Conservation (phyloP, 2,888 invertebrate genomes). For the Andrena bicolor region DNA sequence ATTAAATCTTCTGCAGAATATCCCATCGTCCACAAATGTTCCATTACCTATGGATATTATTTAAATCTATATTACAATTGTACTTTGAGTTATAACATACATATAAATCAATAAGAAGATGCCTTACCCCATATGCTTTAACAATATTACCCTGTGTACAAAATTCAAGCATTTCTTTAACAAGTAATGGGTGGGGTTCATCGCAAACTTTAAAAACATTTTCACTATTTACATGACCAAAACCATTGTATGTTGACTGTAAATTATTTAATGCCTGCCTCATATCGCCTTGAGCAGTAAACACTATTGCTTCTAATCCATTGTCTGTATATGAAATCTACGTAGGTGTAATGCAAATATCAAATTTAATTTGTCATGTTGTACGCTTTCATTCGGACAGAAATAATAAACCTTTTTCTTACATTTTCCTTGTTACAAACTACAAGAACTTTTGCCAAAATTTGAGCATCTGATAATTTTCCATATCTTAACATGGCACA, state of each 20-base stretch:
- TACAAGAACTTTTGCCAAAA: conserved; percentile 92
- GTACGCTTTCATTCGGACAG: neutral
- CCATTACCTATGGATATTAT: conserved; percentile 88
- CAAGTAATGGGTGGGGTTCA: conserved; percentile 98
- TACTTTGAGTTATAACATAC: neutral
- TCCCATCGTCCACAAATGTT: conserved; percentile 96
- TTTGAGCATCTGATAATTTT: conserved; percentile 95
- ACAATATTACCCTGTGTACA: conserved; percentile 94
- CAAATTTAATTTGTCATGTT: neutral
- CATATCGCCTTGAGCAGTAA: conserved; percentile 99
- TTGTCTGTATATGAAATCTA: conserved; percentile 94
- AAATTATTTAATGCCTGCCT: conserved; percentile 98
- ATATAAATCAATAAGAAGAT: neutral
- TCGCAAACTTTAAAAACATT: conserved; percentile 99
- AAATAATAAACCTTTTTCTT: conserved; percentile 47
- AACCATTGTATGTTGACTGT: conserved; percentile 97
- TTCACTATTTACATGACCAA: conserved; percentile 94
- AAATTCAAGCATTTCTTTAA: conserved; percentile 95
- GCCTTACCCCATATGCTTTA: conserved; percentile 91
- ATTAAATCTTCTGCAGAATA: conserved; percentile 99
- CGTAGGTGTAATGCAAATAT: conserved; percentile 10
- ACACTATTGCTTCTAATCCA: conserved; percentile 97
- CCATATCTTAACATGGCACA: conserved; percentile 98
- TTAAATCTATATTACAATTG: neutral
- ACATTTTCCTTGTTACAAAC: conserved; percentile 92